Percentiles rank a stretch among this genome's conserved stretches.
phyloP scores from a whole-genome alignment of 2,888 invertebrate genomes.

The Plusia festucae region DNA sequence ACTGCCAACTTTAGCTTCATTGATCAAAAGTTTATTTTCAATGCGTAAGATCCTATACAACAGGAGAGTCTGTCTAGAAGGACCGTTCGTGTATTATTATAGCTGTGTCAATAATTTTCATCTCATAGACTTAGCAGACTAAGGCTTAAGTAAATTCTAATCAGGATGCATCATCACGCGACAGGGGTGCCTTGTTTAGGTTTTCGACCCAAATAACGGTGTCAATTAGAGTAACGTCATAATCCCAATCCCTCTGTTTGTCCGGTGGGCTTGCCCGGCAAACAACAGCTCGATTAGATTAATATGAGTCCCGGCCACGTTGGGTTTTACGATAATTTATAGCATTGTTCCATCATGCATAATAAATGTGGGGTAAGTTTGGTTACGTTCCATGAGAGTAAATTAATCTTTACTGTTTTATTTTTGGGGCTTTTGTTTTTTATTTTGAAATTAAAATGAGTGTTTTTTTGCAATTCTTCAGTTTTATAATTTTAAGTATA shows the following conservation, averaged over 20 bases:
- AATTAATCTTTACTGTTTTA: conserved; percentile 20
- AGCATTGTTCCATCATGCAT: conserved; percentile 50
- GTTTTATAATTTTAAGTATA: no score
- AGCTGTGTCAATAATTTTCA: not conserved
- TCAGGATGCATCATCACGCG: conserved; percentile 82
- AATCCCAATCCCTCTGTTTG: conserved; percentile 79
- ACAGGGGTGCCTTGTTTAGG: conserved; percentile 73
- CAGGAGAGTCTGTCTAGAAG: not conserved
- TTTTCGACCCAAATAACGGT: conserved; percentile 76
- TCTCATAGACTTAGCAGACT: conserved; percentile 30
- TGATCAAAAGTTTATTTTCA: no score
- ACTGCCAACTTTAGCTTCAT: no score
- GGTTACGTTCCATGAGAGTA: conserved; percentile 34
- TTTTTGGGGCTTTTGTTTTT: conserved; percentile 6
- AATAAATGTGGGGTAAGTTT: conserved; percentile 25
- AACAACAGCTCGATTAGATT: conserved; percentile 77
- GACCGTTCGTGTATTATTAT: not conserved
- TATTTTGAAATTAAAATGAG: not conserved
- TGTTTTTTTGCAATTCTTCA: no score
- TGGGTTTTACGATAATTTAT: conserved; percentile 53
- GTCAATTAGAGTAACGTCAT: conserved; percentile 86
- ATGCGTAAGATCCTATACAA: no score
- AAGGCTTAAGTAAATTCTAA: conserved; percentile 72
- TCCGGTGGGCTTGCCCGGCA: conserved; percentile 66
- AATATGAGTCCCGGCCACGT: conserved; percentile 62